Conservation (phyloP, 2,888 invertebrate species). For the Carpatolechia fugitivella region DNA sequence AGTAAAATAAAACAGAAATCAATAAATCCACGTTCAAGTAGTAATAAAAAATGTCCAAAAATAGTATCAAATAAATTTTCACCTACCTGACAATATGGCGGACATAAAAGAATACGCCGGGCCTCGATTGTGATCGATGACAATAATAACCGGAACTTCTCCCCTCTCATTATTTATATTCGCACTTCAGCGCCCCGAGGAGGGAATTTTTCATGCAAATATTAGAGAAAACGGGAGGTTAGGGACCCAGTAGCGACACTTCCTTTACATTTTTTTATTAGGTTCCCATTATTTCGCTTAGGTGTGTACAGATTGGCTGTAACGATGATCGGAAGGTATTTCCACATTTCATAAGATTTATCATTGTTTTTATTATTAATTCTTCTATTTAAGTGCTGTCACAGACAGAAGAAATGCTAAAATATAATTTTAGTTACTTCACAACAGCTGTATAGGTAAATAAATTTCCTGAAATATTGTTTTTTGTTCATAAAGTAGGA, state of each 20-base stretch:
- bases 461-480: too few relatives aligned
- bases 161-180: constrained; percentile 61
- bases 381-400: too few relatives aligned
- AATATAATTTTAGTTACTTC: too few relatives aligned
- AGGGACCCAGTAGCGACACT: constrained; percentile 21
- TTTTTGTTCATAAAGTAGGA: too few relatives aligned
- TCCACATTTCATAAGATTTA: too few relatives aligned
- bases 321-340: too few relatives aligned
- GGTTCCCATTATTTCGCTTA: not conserved
- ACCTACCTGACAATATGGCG: constrained; percentile 29
- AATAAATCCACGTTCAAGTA: too few relatives aligned
- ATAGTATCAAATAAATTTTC: constrained; percentile 7
- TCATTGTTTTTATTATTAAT: too few relatives aligned
- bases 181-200: constrained; percentile 51
- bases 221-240: constrained; percentile 36
- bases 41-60: not conserved
- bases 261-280: not conserved
- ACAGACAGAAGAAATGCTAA: too few relatives aligned
- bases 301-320: not conserved
- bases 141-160: constrained; percentile 52
- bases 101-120: constrained; percentile 38
- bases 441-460: too few relatives aligned
- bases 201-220: constrained; percentile 63
- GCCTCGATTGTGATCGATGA: constrained; percentile 53
- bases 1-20: too few relatives aligned